Evolutionary conservation across 2,888 invertebrate species (phyloP).

Genomic region (Scaeva pyrastri): DNA sequence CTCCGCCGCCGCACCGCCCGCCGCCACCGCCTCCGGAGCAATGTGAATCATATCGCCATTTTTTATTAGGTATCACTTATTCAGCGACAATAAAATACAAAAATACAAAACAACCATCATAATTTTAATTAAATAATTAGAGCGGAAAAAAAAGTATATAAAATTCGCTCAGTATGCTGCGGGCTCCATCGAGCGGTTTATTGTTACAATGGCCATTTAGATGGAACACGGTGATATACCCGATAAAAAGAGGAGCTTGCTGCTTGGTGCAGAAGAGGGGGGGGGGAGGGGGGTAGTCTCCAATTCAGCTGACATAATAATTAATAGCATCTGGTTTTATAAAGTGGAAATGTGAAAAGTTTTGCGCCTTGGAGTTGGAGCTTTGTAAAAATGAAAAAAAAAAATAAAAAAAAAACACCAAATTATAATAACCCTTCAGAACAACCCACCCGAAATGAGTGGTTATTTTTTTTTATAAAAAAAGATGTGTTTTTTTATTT

Average conservation of each 20-base stretch:
- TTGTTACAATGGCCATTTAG: slow-evolving; percentile 69
- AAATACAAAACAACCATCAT: slow-evolving; percentile 49
- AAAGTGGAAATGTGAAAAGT: slow-evolving; percentile 71
- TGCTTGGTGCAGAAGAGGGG: too few relatives aligned
- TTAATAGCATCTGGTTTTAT: slow-evolving; percentile 72
- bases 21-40: too few relatives aligned
- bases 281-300: neutral
- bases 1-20: neutral
- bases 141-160: slow-evolving; percentile 62
- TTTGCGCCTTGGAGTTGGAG: slow-evolving; percentile 36
- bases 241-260: slow-evolving; percentile 7
- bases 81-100: slow-evolving; percentile 18
- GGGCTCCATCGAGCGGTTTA: slow-evolving; percentile 70
- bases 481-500: slow-evolving; percentile 9
- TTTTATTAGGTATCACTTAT: neutral
- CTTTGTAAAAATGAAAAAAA: neutral
- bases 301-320: slow-evolving; percentile 67
- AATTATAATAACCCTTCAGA: slow-evolving; percentile 8
- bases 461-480: neutral
- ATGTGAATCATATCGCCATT: too few relatives aligned
- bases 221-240: slow-evolving; percentile 44
- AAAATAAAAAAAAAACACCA: slow-evolving; percentile 1
- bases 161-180: slow-evolving; percentile 67
- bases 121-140: slow-evolving; percentile 74
- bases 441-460: slow-evolving; percentile 30